Percentiles rank a stretch among this genome's conserved stretches.
Evolutionary conservation across 1,140 invertebrate species (phyloP).

Genomic region (Bicyclus anynana): DNA sequence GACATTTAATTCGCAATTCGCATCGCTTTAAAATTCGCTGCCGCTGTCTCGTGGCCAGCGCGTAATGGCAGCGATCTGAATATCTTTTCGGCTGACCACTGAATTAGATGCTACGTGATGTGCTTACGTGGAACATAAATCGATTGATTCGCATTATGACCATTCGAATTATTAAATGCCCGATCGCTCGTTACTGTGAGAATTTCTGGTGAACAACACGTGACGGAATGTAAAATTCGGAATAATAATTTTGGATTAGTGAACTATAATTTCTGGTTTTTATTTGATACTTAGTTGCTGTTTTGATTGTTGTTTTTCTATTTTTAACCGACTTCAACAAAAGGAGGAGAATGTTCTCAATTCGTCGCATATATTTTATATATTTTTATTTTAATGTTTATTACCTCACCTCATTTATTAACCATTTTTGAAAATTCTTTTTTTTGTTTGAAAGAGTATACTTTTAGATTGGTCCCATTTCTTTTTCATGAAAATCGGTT

Average conservation of each 20-base stretch:
- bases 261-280: not conserved
- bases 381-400: too few species aligned
- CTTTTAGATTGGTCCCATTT: too few species aligned
- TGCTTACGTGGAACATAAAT: constrained; percentile 70
- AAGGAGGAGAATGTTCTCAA: too few species aligned
- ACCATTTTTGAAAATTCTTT: too few species aligned
- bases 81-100: constrained; percentile 67
- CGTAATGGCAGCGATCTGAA: constrained; percentile 67
- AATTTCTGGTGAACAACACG: constrained; percentile 59
- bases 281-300: not conserved
- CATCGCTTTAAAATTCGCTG: too few species aligned
- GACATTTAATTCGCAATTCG: too few species aligned
- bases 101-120: constrained; percentile 70
- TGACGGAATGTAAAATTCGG: constrained; percentile 46
- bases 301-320: not conserved
- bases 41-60: too few species aligned
- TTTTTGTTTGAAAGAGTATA: too few species aligned
- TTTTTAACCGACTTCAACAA: too few species aligned
- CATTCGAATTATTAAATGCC: constrained; percentile 72
- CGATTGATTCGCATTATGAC: constrained; percentile 68
- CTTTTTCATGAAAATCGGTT: too few species aligned
- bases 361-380: too few species aligned
- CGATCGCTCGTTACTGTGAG: constrained; percentile 65
- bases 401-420: too few species aligned
- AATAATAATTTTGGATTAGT: not conserved